Conservation (phyloP, 2,113 vertebrate species). For the Rafetus swinhoei region DNA sequence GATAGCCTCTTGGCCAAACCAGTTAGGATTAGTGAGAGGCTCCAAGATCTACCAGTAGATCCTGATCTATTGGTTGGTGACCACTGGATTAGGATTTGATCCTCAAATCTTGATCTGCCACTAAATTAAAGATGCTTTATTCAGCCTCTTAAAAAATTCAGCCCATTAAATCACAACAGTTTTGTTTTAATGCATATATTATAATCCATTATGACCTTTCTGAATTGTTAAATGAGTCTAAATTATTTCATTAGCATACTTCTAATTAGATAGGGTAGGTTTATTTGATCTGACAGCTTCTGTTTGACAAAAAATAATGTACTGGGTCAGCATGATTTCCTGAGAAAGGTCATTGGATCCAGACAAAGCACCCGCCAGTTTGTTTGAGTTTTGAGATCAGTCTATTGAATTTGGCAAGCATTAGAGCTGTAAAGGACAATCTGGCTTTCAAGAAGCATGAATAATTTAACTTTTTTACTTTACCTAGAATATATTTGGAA, state of each 20-base stretch:
- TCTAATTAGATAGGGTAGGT: background rate
- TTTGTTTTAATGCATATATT: background rate
- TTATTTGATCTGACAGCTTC: background rate
- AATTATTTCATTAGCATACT: background rate
- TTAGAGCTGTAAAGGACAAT: background rate
- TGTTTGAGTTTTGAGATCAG: background rate
- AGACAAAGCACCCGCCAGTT: accelerated
- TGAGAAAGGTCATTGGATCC: background rate
- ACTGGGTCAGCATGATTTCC: accelerated
- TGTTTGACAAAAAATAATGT: background rate
- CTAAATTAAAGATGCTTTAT: background rate
- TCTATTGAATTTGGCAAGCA: background rate
- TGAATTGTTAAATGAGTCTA: background rate
- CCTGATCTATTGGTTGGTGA: too few species aligned
- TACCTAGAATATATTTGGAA: background rate
- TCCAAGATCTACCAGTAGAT: too few species aligned
- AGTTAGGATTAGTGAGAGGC: too few species aligned
- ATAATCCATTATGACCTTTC: background rate
- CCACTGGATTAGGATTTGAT: background rate
- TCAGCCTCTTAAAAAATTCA: background rate
- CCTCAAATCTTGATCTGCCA: background rate
- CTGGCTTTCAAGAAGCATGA: background rate
- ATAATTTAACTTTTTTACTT: background rate
- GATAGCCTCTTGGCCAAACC: too few species aligned
- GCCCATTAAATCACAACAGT: background rate